Evolutionary conservation across 2,888 invertebrate genomes (phyloP).

Genomic region (Cephus runcator): DNA sequence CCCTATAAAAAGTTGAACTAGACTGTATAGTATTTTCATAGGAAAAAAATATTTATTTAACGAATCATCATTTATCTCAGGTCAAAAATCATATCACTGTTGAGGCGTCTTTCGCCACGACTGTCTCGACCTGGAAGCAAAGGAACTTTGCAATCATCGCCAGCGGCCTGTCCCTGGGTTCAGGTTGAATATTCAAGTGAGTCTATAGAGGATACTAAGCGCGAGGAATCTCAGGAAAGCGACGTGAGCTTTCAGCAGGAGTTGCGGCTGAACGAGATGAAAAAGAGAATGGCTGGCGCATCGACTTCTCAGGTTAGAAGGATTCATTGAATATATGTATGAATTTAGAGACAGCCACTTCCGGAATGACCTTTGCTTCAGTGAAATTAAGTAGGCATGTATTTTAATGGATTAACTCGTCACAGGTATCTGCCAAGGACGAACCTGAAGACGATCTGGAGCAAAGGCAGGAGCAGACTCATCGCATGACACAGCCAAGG

Average conservation of each 20-base stretch:
- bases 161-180: conserved; percentile 59
- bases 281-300: conserved; percentile 52
- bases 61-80: conserved; percentile 30
- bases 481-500: conserved; percentile 25
- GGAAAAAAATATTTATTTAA: not conserved
- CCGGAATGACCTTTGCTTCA: not conserved
- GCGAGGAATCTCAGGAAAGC: conserved; percentile 52
- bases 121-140: conserved; percentile 54
- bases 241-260: conserved; percentile 58
- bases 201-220: conserved; percentile 41
- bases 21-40: conserved; percentile 5
- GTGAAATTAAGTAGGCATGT: not conserved
- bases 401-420: not conserved
- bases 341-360: not conserved
- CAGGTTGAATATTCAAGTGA: conserved; percentile 59
- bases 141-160: conserved; percentile 51
- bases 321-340: not conserved
- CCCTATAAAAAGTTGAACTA: conserved; percentile 2
- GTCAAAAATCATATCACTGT: conserved; percentile 58
- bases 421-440: not conserved
- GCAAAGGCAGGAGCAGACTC: conserved; percentile 20
- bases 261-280: conserved; percentile 55
- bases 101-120: conserved; percentile 57
- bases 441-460: not conserved
- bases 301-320: conserved; percentile 45